Evolutionary conservation across 2,797 vertebrate species (phyloP).

Genomic region (Simalia tracyae): DNA sequence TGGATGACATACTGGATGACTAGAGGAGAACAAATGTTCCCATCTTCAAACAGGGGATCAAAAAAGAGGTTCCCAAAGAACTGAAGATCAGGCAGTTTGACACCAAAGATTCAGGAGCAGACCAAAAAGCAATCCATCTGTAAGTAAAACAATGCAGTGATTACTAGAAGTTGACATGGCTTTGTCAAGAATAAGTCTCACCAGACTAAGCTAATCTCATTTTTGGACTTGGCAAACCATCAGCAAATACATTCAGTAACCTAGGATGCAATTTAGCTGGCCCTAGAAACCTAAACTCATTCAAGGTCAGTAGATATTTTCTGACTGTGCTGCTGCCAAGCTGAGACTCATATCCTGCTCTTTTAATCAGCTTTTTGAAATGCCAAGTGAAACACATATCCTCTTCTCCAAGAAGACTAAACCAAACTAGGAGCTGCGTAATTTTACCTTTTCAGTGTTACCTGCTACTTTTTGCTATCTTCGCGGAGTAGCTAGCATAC

Average conservation of each 20-base stretch:
- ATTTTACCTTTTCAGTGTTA: neutral
- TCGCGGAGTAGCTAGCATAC: neutral
- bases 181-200: neutral
- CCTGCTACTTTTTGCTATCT: neutral
- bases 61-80: neutral
- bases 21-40: neutral
- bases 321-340: neutral
- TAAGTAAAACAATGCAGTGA: neutral
- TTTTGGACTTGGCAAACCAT: neutral
- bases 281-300: neutral
- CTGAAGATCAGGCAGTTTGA: neutral
- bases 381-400: neutral
- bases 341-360: neutral
- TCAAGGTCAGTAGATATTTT: neutral
- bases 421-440: neutral
- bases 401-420: neutral
- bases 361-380: neutral
- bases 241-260: neutral
- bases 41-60: neutral
- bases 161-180: neutral
- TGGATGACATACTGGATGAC: neutral
- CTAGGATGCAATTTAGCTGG: neutral
- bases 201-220: neutral
- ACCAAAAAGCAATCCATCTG: neutral
- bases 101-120: neutral